Base-by-base conservation (phyloP, 2,113 vertebrate species). In the Psophia crepitans region DNA sequence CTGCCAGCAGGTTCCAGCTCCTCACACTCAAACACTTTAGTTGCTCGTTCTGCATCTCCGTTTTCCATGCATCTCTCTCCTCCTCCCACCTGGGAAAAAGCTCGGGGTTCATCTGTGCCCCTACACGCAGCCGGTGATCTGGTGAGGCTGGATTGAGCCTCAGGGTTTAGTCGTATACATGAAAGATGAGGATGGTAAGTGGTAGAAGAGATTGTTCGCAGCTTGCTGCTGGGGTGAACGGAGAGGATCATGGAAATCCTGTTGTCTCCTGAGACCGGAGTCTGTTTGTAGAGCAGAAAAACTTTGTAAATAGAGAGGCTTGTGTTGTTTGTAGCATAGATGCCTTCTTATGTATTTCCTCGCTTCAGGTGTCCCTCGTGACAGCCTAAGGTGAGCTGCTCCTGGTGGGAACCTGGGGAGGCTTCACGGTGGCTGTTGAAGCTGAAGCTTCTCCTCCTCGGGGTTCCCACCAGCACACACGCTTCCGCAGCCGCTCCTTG, bases 191-290 rank as follows among this genome's bases (percentile, higher is more conserved):
- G 80, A 58, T 44, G 81, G 53, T 26, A 56, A 87, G 64, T 23
- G 64, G 90, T 41, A 24, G 68, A 49, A 60, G 70, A 81, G 89
- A 80, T 70, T 63, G 70, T 87, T 96, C 86, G 8, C 84, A n/a
- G 80, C 57, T 79, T 41, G 88, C 94, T 91, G 78, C 91, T 76
- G 90, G 86, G 95, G 39, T 33, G 93, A 93, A 9, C 0, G 0
- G 92, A 87, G 93, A 94, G 87, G 87, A 84, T 61, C 89, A 73
- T 94, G 97, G 95, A 93, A 96, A 97, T 49, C 19, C 58, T 8
- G n/a, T 20, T 6, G 9, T 33, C 65, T 90, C 90, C 88, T 0
- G 39, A 77, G 92, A 54, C 68, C 11, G 1, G 30, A 49, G 64
- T 12, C 85, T 93, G 92, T 28, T 32, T 89, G 85, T 85, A 80